A percentile compares a stretch with the other conserved stretches of the same genome.
These are phyloP conservation scores for Dermochelys coriacea DNA, from an alignment of 2,797 vertebrate species.

Conservation along the genomic window DNA sequence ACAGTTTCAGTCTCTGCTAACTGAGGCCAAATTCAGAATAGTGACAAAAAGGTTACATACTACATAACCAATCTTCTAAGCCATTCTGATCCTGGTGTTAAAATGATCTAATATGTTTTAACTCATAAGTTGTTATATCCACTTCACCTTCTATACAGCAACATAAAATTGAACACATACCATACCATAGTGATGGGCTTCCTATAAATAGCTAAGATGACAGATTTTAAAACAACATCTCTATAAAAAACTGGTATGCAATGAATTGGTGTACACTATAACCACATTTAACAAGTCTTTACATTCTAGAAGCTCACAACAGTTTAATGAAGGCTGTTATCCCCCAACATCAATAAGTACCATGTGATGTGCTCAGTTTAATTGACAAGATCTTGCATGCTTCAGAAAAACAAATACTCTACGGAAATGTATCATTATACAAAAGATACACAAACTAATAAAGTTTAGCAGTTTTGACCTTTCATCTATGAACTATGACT, in stretches of 20 bases:
- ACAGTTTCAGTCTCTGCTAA: not conserved
- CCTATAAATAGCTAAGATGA: not conserved
- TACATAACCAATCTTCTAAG: fast-evolving
- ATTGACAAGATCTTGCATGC: not conserved
- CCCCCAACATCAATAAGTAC: not conserved
- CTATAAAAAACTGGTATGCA: not conserved
- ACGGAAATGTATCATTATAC: not conserved
- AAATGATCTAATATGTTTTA: not conserved
- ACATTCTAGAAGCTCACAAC: not conserved
- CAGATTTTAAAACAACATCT: not conserved
- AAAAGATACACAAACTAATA: no score
- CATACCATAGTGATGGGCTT: not conserved
- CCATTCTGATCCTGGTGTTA: not conserved
- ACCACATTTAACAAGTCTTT: not conserved
- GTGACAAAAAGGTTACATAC: not conserved
- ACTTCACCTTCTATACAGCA: not conserved
- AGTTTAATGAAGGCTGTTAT: not conserved
- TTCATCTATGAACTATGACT: not conserved
- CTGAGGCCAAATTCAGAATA: not conserved
- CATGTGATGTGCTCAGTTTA: not conserved
- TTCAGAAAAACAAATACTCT: not conserved
- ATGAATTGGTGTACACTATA: not conserved
- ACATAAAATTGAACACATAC: not conserved
- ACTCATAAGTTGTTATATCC: fast-evolving
- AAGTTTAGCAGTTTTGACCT: not conserved